Evolutionary conservation across 1,140 invertebrate genomes (phyloP).

Genomic region (Achatina immaculata): DNA sequence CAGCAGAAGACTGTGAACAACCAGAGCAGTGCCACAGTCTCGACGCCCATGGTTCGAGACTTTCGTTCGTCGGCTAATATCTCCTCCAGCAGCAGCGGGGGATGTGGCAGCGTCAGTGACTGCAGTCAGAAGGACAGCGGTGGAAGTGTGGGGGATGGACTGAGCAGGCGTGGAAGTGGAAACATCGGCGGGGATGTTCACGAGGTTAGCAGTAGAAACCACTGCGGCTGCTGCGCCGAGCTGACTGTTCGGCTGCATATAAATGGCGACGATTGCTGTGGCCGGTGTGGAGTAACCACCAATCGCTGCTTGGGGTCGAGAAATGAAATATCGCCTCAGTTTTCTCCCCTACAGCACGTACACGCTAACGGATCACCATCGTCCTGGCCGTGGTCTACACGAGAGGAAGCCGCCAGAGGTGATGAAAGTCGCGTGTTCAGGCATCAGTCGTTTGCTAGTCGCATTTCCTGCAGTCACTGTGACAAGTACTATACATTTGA

Average conservation of each 20-base stretch:
- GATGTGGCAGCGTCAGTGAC: neutral
- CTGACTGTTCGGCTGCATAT: neutral
- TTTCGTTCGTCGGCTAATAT: constrained; percentile 3
- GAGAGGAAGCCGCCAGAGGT: neutral
- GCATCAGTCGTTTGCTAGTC: neutral
- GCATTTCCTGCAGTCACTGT: neutral
- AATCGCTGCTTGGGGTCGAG: neutral
- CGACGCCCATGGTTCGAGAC: neutral
- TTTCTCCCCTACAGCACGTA: neutral
- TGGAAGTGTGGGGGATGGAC: neutral
- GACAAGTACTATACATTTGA: neutral
- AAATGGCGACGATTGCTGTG: neutral
- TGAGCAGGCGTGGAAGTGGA: neutral
- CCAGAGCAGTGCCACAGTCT: neutral
- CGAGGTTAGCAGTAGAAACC: neutral
- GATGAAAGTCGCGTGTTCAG: neutral
- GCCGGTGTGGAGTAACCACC: neutral
- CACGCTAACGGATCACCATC: neutral
- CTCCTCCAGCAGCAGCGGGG: constrained; percentile 14
- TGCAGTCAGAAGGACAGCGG: neutral
- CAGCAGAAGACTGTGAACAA: constrained; percentile 27
- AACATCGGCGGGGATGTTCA: neutral
- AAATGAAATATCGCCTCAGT: neutral
- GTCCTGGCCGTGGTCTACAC: neutral
- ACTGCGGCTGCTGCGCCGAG: neutral